Percentiles rank a stretch among this genome's conserved stretches.
Evolutionary conservation across 2,113 vertebrate species (phyloP).

Genomic region (Mellivora capensis): DNA sequence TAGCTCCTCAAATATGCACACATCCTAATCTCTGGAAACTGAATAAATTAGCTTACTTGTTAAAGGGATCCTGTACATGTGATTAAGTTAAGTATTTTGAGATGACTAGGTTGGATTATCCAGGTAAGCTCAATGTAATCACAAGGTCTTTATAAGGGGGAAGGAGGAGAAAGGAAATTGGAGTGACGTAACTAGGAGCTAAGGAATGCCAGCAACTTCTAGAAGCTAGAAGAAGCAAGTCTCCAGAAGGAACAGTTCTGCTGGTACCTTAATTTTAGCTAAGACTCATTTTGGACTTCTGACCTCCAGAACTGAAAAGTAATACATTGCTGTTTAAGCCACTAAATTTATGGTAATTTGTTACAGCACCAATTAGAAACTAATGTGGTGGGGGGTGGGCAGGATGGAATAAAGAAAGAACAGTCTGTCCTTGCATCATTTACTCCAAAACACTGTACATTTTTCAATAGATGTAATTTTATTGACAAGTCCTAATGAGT

Average conservation of each 20-base stretch:
- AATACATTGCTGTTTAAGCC: neutral
- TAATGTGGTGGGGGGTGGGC: fast-evolving
- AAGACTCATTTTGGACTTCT: neutral
- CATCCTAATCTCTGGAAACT: neutral
- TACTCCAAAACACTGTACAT: neutral
- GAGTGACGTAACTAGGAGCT: neutral
- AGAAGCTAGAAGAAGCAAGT: neutral
- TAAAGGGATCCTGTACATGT: neutral
- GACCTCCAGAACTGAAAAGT: neutral
- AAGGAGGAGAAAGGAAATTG: neutral
- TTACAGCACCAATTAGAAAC: neutral
- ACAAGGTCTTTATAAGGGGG: neutral
- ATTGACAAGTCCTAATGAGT: neutral
- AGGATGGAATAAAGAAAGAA: neutral
- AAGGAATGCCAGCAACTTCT: neutral
- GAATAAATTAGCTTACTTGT: neutral
- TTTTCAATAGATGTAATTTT: neutral
- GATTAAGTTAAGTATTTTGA: neutral
- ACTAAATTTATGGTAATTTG: neutral
- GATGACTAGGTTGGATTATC: neutral
- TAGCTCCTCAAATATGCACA: neutral
- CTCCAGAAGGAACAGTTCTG: neutral
- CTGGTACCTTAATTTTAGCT: neutral
- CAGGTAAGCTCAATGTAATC: neutral
- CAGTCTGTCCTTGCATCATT: neutral